Evolutionary conservation across 1,140 invertebrate genomes (phyloP), one percentile per base, ranked within the genome.

Genomic region (Agraylea sexmaculata): DNA sequence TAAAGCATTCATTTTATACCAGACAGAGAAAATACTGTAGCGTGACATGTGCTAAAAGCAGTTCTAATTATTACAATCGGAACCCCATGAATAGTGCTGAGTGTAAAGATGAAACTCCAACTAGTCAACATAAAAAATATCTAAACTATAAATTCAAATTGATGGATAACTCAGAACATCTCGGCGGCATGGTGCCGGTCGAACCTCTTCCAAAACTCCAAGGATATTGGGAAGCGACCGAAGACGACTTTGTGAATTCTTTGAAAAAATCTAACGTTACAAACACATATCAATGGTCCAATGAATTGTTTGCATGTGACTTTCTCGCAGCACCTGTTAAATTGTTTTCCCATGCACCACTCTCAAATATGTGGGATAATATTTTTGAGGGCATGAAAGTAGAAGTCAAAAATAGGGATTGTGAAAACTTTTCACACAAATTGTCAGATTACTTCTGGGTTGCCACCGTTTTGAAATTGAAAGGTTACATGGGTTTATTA

Each of bases 321-420:
- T 89, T 91, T 56, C 68, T 77, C 41, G 88, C 87, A 12, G 89
- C 87, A 8, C 80, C 88, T 29, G 89, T 95, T 6, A 83, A 80
- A 28, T 82, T 84, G 56, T 95, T 95, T 58, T 82, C 80, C 59
- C 88, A 93, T 72, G 89, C 86, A 3, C 88, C 90, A 0, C 78
- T 93, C 56, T 75, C 80, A 42, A 86, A 93, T 52, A 83, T 85
- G 58, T 97, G 91, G 90, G 85, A 92, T 49, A 88, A 83, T 53
- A 85, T 94, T 40, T 83, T 83, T 45, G 80, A 87, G 41, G 89
- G 89, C 13, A 92, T 95, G 84, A 94, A 95, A 66, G 84, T 94
- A 0, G 91, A 95, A 67, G 87, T 94, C 1, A 83, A 88, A 55
- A 94, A 93, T 64, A 83, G 77, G 8, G 88, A 94, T 61, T 83